Base-by-base conservation (phyloP, 2,797 vertebrate species). In the Urophycis tenuis region DNA sequence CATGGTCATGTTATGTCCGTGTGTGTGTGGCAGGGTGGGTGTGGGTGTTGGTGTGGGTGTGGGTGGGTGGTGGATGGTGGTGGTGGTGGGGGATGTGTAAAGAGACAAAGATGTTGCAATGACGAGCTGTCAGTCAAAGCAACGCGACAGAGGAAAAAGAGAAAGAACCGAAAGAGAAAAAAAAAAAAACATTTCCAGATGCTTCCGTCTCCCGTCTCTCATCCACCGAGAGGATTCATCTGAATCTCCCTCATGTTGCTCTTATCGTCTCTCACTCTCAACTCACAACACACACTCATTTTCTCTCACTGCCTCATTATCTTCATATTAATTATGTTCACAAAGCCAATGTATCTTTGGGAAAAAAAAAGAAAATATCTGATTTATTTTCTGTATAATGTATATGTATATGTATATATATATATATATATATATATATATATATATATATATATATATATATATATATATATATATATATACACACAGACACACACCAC, bases 41-140 rank as follows among this genome's bases (percentile, higher is more conserved):
- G 71, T n/a, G 33, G n/a, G 34, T 79, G 71, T 72, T 12, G 8
- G 41, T 72, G 70, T 76, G 73, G 22, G 73, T 49, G 41, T 30
- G 76, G 35, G 77, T 35, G 45, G 2, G 31, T 74, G 74, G 60
- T 6, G 39, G 22, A 35, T 30, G n/a, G 69, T 14, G 0, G 25
- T 2, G 25, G n/a, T 8, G 60, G 60, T n/a, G 60, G 60, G n/a
- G 25, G n/a, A 9, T 64, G 29, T 64, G 60, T 64, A 95, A 94
- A 95, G 96, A 94, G 94, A 97, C 96, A 96, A 95, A 96, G 95
- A 98, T 93, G 94, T 97, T 95, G 97, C 88, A 88, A 92, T 97
- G 97, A 98, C 96, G 96, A 95, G 94, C 95, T 96, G 96, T 97
- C 97, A 98, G 96, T 97, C 97, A 98, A 93, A 30, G 67, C 31